phyloP scores from a whole-genome alignment of 37 sponge, comb jelly and placozoan species.

The Halisarca cf. caerulea region DNA sequence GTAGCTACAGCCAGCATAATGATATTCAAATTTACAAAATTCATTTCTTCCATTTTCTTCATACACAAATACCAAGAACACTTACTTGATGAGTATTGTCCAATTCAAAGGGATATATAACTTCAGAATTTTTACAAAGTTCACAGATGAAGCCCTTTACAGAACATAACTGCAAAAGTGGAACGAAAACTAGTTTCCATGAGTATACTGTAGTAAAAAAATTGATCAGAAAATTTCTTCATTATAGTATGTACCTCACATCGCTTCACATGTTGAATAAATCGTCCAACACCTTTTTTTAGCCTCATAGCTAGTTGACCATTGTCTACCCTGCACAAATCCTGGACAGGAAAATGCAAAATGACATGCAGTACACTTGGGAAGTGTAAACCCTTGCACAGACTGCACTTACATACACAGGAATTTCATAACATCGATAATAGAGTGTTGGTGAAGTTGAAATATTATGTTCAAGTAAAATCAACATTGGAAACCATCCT shows the following conservation, averaged over 20 bases:
- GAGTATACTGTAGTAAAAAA: background rate
- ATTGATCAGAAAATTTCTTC: background rate
- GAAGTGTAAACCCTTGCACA: too few species aligned
- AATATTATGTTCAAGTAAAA: too few species aligned
- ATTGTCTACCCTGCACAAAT: slow-evolving; percentile 15
- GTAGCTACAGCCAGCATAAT: too few species aligned
- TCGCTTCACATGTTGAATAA: background rate
- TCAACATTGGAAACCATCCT: too few species aligned
- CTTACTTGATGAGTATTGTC: slow-evolving; percentile 62
- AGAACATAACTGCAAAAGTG: slow-evolving; percentile 62
- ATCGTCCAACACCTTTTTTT: background rate
- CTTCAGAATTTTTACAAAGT: slow-evolving; percentile 48
- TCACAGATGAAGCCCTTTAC: slow-evolving; percentile 87
- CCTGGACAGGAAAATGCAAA: background rate
- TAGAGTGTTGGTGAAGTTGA: too few species aligned
- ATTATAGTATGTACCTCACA: background rate
- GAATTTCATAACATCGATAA: too few species aligned
- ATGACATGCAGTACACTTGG: too few species aligned
- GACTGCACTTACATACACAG: too few species aligned
- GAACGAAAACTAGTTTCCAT: background rate
- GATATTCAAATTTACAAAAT: too few species aligned
- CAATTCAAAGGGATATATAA: slow-evolving; percentile 81
- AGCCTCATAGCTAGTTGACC: background rate
- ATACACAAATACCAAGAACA: too few species aligned
- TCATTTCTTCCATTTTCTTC: too few species aligned